These are phyloP conservation scores for Pyrocoelia pectoralis DNA, from an alignment of 2,888 invertebrate genomes.

Conservation along the genomic window DNA sequence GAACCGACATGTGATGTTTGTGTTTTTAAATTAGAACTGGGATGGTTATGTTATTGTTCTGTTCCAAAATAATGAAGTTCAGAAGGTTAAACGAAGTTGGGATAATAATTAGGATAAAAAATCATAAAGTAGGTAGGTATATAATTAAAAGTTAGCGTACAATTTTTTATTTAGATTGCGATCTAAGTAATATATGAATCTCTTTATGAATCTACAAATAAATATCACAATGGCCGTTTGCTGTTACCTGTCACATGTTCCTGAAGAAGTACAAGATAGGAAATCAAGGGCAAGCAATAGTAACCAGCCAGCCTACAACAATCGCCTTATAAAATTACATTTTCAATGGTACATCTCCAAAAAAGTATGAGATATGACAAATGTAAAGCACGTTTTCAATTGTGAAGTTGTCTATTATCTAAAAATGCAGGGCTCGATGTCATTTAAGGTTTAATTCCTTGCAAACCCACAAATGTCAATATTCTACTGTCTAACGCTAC, in stretches of 20 bases:
- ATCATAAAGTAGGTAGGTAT: not conserved
- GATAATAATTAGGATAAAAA: not conserved
- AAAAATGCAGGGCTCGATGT: slow-evolving; percentile 30
- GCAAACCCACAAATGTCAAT: slow-evolving; percentile 30
- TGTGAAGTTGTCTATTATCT: slow-evolving; percentile 30
- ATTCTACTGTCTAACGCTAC: slow-evolving; percentile 26
- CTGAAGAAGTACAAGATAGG: slow-evolving; percentile 27
- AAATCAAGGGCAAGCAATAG: slow-evolving; percentile 41
- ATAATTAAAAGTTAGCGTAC: slow-evolving; percentile 28
- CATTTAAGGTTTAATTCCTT: slow-evolving; percentile 18
- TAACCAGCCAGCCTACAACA: slow-evolving; percentile 44
- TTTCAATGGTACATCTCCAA: slow-evolving; percentile 32
- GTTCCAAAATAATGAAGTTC: too few species aligned
- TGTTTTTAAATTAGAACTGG: too few species aligned
- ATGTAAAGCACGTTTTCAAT: slow-evolving; percentile 45
- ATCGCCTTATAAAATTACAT: slow-evolving; percentile 39
- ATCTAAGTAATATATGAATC: slow-evolving; percentile 32
- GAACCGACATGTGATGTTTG: too few species aligned
- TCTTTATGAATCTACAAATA: slow-evolving; percentile 43
- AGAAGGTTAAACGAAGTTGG: too few species aligned
- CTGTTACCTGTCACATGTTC: slow-evolving; percentile 44
- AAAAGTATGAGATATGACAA: slow-evolving; percentile 42
- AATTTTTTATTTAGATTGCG: slow-evolving; percentile 34
- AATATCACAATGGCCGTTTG: slow-evolving; percentile 51
- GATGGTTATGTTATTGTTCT: too few species aligned